Evolutionary conservation across 2,888 invertebrate species (phyloP).

Genomic region (Sminthurides aquaticus): DNA sequence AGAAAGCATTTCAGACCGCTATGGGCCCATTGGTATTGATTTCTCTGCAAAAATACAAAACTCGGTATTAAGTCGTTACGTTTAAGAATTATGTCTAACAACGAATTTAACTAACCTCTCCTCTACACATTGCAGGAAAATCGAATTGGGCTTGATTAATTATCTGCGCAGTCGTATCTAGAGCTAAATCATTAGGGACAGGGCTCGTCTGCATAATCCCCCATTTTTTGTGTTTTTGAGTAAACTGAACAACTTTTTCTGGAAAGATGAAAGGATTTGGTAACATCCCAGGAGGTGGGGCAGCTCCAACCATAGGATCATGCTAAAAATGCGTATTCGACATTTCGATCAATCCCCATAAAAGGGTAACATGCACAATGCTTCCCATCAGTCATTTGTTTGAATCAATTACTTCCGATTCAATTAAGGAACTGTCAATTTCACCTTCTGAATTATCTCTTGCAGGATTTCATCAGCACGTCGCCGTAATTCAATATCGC

Average conservation of each 20-base stretch:
- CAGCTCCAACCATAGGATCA: not conserved
- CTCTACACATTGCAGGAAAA: not conserved
- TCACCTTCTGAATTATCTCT: too few species aligned
- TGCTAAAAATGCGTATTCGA: not conserved
- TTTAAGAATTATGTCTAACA: too few species aligned
- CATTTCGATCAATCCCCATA: not conserved
- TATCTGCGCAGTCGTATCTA: not conserved
- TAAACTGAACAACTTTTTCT: not conserved
- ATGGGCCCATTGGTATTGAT: not conserved
- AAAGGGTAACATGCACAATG: too few species aligned
- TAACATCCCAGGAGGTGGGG: not conserved
- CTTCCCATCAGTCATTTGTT: too few species aligned
- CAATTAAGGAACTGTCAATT: too few species aligned
- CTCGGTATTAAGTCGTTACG: too few species aligned
- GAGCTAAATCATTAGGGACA: not conserved
- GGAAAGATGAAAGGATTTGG: not conserved
- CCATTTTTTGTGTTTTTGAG: not conserved
- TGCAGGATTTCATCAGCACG: too few species aligned
- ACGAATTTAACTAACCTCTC: too few species aligned
- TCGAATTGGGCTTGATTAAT: too few species aligned
- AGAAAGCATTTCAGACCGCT: not conserved
- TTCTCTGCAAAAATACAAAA: too few species aligned
- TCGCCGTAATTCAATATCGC: too few species aligned
- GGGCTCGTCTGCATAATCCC: not conserved
- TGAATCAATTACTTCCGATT: too few species aligned